Evolutionary conservation across 2,113 vertebrate genomes (phyloP), one percentile per base, ranked within the genome.

Genomic region (Kryptolebias marmoratus): DNA sequence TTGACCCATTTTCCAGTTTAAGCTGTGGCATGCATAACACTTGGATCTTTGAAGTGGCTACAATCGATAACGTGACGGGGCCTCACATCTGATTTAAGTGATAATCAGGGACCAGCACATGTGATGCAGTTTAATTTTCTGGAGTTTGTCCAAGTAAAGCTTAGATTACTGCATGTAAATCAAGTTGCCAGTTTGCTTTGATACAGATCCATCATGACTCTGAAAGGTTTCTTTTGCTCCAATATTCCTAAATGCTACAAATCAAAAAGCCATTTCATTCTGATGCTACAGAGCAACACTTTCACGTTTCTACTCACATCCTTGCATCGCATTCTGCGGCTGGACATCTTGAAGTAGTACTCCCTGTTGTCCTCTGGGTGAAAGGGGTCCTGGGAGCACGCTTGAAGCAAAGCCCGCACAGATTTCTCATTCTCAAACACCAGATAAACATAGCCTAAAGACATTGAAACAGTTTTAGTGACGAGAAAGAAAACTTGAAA

Each of bases 271-370:
- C 50, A 53, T 1, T n/a, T 31, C 39, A 36, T 36, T 36, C 1
- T 9, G 13, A 28, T 14, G 9, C 28, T n/a, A 6, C 12, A 53
- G 10, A 42, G 8, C 5, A 42, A 5, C 39, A 8, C 32, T 36
- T 36, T 36, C 32, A 36, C 32, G 32, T 36, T 36, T 69, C 42
- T 30, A 88, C 95, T 95, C 89, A 98, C 98, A 92, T 99, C 97
- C 87, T 99, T 99, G 93, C 96, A 98, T 84, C 96, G 93, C 97
- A 99, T 99, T 82, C 98, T 95, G 79, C 98, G 96, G 91, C 97
- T 99, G 64, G 98, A 98, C 97, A 99, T 98, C 94, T 98, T 99
- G 90, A 97, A 99, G 87, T 99, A 99, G 85, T 98, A 98, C 68
- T 99, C 98, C 3, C 97, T 93, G 81, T 95, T 94, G 70, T 97